These are phyloP conservation scores for Campylomormyrus numenius DNA, from an alignment of 2,113 vertebrate genomes.

Conservation along the genomic window DNA sequence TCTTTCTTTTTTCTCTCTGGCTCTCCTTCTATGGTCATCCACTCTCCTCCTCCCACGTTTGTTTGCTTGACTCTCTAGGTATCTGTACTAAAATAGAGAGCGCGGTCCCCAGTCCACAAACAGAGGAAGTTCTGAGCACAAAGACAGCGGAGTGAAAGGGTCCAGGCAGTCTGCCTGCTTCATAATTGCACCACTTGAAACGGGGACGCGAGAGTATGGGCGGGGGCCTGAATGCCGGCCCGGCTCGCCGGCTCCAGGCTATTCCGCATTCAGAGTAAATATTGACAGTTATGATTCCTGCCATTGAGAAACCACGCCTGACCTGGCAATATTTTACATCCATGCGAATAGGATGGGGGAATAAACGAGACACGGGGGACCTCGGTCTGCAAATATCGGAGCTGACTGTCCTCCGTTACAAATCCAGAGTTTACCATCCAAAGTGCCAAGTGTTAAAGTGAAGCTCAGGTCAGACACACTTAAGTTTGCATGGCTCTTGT, in stretches of 20 bases:
- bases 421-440: background rate
- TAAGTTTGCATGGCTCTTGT: background rate
- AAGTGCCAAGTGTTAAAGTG: background rate
- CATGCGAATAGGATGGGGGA: background rate
- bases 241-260: background rate
- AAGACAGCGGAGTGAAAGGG: constrained; percentile 4
- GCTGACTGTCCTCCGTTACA: background rate
- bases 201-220: background rate
- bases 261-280: constrained; percentile 15
- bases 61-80: constrained; percentile 2
- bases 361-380: background rate
- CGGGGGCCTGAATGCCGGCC: background rate
- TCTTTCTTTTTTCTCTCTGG: background rate
- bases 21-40: background rate
- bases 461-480: background rate
- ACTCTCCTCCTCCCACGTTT: background rate
- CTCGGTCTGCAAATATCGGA: too few species aligned
- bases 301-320: background rate
- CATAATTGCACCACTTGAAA: constrained; percentile 14
- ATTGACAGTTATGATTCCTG: constrained; percentile 23
- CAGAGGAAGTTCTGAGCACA: constrained; percentile 21
- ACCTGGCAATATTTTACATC: background rate
- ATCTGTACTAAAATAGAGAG: background rate
- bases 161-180: constrained; percentile 21
- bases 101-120: background rate